Conservation (phyloP, 2,888 invertebrate genomes). For the Drosophila mimetica region DNA sequence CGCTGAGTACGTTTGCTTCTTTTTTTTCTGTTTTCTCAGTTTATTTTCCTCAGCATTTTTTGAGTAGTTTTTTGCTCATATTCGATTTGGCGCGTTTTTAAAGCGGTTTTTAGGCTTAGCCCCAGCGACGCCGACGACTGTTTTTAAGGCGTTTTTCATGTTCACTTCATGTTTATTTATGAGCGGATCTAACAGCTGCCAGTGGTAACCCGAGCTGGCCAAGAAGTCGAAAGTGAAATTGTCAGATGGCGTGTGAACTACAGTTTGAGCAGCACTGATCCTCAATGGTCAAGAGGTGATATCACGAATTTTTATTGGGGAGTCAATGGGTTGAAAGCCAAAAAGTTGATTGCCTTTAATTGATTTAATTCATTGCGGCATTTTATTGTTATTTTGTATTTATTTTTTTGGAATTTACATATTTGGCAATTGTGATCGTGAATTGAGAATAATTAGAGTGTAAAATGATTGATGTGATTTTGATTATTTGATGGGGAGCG, state of each 20-base stretch:
- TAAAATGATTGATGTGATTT: slow-evolving; percentile 62
- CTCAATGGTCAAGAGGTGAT: slow-evolving; percentile 28
- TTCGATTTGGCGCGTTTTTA: slow-evolving; percentile 59
- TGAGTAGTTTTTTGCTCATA: slow-evolving; percentile 37
- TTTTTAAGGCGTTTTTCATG: slow-evolving; percentile 67
- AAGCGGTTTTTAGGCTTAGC: slow-evolving; percentile 67
- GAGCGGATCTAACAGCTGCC: slow-evolving; percentile 47
- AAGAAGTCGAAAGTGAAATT: slow-evolving; percentile 72
- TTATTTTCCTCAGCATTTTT: slow-evolving; percentile 32
- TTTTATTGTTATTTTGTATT: slow-evolving; percentile 17
- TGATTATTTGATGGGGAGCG: slow-evolving; percentile 45
- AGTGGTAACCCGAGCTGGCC: slow-evolving; percentile 62
- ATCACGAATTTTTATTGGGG: slow-evolving; percentile 42
- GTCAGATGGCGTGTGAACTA: slow-evolving; percentile 68
- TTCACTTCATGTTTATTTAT: slow-evolving; percentile 79
- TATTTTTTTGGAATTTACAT: slow-evolving; percentile 60
- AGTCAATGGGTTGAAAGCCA: slow-evolving; percentile 52
- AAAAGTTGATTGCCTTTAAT: slow-evolving; percentile 64
- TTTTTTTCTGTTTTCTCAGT: slow-evolving; percentile 19
- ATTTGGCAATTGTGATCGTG: slow-evolving; percentile 64
- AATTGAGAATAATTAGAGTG: slow-evolving; percentile 9
- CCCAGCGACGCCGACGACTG: slow-evolving; percentile 34
- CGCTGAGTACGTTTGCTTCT: slow-evolving; percentile 44
- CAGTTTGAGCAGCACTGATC: slow-evolving; percentile 46
- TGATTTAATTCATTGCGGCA: slow-evolving; percentile 55